Evolutionary conservation across 1,140 invertebrate genomes (phyloP), one percentile per base, ranked within the genome.

Genomic region (Pseudoatta argentina): DNA sequence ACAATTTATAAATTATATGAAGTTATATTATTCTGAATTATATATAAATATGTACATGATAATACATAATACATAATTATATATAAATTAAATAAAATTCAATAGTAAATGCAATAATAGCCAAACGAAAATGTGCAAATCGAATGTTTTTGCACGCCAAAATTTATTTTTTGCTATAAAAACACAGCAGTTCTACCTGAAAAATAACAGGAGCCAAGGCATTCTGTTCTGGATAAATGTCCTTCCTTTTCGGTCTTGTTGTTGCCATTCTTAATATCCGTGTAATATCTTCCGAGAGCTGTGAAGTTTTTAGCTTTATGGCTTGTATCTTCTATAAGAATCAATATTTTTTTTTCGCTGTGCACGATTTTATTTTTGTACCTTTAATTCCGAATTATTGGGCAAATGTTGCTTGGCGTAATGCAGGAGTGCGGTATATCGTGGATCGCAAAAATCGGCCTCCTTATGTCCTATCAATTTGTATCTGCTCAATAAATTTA

Each of bases 241-340:
- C 86, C 34, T 66, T 91, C 4, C 85, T 86, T 55, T 89, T 89
- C 5, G 88, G 61, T 18, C 78, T 81, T 51, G 89, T 91, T 44
- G 89, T 51, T 53, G 88, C 89, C 39, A 39, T 73, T 39, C 59
- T 89, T 53, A 91, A 72, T 86, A 89, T 86, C 85, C 24, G 89
- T 27, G 89, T 87, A 6, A 94, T 77, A 61, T 90, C 85, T 69
- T 89, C 88, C 2, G 93, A 93, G 8, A 94, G 66, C 91, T 93
- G 61, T 2, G 39, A 86, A 64, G n/a, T 14, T 85, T 63, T 24
- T 12, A 14, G 14, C 27, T 44, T 44, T 44, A 73, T 73, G 51
- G 3, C 3, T 66, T 24, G 8, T 48, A 2, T 10, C 44, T 44
- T 24, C 16, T 7, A 24, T 5, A 24, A 18, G 6, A 14, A 24